Percentiles rank a stretch among this genome's conserved stretches.
These are phyloP conservation scores for Triplophysa bombifrons DNA, from an alignment of 2,797 vertebrate species.

Conservation along the genomic window DNA sequence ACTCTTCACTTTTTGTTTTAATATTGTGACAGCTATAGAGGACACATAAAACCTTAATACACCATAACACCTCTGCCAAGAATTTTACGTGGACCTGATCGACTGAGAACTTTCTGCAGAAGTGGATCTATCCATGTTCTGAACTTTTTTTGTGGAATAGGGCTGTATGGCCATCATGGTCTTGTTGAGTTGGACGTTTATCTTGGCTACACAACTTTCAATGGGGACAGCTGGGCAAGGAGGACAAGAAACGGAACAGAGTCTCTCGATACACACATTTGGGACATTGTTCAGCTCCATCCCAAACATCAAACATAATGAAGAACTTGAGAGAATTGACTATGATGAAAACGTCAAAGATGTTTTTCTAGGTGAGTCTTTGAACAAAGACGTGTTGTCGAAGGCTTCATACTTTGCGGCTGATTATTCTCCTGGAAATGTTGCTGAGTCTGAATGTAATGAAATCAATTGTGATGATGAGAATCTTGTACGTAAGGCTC, in stretches of 20 bases:
- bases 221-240: slow-evolving; percentile 36
- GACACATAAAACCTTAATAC: too few species aligned
- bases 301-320: not conserved
- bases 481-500: not conserved
- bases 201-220: slow-evolving; percentile 38
- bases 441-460: slow-evolving; percentile 31
- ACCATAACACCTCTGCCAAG: not conserved
- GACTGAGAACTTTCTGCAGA: not conserved
- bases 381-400: not conserved
- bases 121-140: not conserved
- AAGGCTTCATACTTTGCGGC: not conserved
- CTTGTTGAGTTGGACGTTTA: slow-evolving; percentile 25
- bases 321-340: not conserved
- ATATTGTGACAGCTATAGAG: too few species aligned
- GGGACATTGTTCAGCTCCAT: slow-evolving; percentile 2
- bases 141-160: slow-evolving; percentile 2
- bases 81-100: not conserved
- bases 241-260: slow-evolving; percentile 38
- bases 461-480: slow-evolving; percentile 1
- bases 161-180: slow-evolving; percentile 32
- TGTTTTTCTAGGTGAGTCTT: not conserved
- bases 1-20: not conserved
- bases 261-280: slow-evolving; percentile 33
- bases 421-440: not conserved
- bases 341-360: not conserved